phyloP scores from a whole-genome alignment of 2,113 vertebrate species.

The Semnornis frantzii region DNA sequence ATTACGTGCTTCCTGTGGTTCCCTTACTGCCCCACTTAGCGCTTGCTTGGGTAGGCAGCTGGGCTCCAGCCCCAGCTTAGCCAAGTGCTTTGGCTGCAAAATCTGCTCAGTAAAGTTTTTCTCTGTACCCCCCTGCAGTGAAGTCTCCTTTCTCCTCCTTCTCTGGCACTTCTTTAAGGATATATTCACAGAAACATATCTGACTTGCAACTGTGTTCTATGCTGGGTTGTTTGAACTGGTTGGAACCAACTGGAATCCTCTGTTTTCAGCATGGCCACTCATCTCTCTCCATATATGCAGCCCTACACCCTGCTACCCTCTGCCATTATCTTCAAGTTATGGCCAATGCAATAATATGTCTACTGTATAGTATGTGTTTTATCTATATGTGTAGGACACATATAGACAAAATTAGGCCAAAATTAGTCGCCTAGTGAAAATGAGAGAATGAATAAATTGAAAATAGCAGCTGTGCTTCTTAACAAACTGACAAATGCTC shows the following conservation, averaged over 20 bases:
- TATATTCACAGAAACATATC: background rate
- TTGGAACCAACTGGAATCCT: background rate
- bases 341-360: background rate
- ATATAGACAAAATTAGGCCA: too few relatives aligned
- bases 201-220: background rate
- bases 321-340: background rate
- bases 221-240: fast-evolving
- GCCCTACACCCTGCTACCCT: background rate
- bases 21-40: background rate
- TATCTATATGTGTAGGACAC: background rate
- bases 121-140: too few relatives aligned
- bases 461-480: background rate
- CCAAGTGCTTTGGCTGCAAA: background rate
- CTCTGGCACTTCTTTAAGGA: background rate
- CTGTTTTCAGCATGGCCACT: background rate
- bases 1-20: too few relatives aligned
- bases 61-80: background rate
- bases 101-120: background rate
- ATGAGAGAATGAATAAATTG: background rate
- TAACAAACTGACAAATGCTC: background rate
- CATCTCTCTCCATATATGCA: background rate
- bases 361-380: background rate
- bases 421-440: background rate
- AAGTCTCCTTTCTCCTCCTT: background rate
- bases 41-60: background rate